phyloP scores from a whole-genome alignment of 2,888 invertebrate species.

The Caenorhabditis sp. region DNA sequence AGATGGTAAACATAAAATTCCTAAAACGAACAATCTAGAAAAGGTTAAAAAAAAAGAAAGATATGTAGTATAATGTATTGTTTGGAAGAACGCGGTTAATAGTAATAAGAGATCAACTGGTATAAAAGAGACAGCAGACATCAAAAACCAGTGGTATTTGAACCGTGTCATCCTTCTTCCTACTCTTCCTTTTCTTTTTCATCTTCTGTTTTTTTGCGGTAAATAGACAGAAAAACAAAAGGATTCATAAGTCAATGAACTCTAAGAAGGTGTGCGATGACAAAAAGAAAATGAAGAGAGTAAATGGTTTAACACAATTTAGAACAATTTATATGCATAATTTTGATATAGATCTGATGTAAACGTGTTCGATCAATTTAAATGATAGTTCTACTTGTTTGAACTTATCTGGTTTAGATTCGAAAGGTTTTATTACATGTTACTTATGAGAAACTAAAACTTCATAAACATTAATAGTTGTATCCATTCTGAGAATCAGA shows the following conservation, averaged over 20 bases:
- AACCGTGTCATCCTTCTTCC: background rate
- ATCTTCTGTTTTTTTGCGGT: background rate
- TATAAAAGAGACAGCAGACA: background rate
- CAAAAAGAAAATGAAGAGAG: background rate
- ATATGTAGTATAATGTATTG: background rate
- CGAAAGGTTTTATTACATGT: no score
- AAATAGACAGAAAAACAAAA: background rate
- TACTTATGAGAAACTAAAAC: no score
- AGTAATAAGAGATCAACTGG: background rate
- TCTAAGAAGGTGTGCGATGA: no score
- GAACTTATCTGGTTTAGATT: background rate
- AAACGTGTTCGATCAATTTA: background rate
- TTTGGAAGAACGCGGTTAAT: background rate
- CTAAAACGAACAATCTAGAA: background rate
- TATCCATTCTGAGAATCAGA: no score
- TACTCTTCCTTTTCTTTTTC: background rate
- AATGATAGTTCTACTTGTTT: background rate
- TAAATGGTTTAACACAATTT: background rate
- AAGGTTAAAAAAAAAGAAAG: background rate
- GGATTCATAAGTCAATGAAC: no score
- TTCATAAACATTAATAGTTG: no score
- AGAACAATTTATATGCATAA: background rate
- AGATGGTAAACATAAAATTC: background rate
- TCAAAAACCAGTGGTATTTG: background rate
- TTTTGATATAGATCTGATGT: background rate